Conservation (phyloP, 2,888 invertebrate genomes). For the Stenichneumon culpator region DNA sequence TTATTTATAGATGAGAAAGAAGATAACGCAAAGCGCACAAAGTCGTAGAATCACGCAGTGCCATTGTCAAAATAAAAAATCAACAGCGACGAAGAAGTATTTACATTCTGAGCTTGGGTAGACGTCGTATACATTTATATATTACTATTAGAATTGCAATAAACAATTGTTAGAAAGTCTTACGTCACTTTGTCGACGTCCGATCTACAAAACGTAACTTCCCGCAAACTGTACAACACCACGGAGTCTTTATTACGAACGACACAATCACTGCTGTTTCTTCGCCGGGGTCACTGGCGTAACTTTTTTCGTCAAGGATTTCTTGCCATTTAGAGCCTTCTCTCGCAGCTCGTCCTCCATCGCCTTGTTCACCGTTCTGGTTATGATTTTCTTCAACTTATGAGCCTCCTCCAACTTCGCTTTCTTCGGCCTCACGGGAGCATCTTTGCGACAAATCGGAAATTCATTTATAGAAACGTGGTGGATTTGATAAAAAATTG, state of each 20-base stretch:
- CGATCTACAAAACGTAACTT: background rate
- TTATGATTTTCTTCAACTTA: conserved; percentile 89
- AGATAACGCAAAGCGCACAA: conserved; percentile 54
- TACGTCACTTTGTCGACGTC: background rate
- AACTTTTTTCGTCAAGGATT: conserved; percentile 86
- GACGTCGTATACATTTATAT: conserved; percentile 41
- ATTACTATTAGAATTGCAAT: conserved; percentile 53
- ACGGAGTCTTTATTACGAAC: background rate
- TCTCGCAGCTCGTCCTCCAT: conserved; percentile 89
- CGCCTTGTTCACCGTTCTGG: conserved; percentile 90
- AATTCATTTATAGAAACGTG: background rate
- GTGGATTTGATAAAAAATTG: conserved; percentile 24
- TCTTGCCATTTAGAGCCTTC: conserved; percentile 86
- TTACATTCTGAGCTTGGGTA: conserved; percentile 14
- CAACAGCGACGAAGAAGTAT: conserved; percentile 9
- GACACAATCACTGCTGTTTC: conserved; percentile 46
- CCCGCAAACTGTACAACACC: background rate
- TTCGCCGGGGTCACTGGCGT: conserved; percentile 47
- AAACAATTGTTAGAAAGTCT: conserved; percentile 58
- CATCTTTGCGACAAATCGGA: conserved; percentile 85
- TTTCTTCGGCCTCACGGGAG: conserved; percentile 89
- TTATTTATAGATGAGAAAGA: conserved; percentile 56
- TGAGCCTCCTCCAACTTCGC: conserved; percentile 87
- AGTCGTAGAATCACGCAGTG: conserved; percentile 30
- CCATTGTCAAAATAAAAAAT: conserved; percentile 20